Conservation (phyloP, 2,113 vertebrate species). For the Ochotona princeps region DNA sequence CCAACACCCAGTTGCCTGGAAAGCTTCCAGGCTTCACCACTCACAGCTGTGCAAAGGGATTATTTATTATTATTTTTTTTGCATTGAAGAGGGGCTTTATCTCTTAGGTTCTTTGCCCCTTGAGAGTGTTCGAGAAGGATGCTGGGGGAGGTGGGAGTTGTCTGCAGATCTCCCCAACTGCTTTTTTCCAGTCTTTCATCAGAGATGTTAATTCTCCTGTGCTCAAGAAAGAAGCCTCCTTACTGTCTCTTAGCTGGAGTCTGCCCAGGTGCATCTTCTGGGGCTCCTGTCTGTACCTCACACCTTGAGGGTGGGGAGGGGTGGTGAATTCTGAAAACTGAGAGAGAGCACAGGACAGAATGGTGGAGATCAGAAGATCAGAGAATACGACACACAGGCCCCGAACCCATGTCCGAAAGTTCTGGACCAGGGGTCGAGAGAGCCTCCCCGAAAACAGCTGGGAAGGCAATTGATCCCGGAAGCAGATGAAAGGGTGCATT, state of each 20-base stretch:
- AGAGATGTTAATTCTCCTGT: neutral
- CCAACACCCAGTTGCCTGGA: conserved; percentile 82
- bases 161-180: too few relatives aligned
- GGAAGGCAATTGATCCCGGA: conserved; percentile 59
- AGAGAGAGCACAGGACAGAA: neutral
- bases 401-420: neutral
- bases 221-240: neutral
- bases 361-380: neutral
- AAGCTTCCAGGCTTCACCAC: conserved; percentile 76
- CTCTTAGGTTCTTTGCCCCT: neutral
- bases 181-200: neutral
- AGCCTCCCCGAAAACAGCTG: neutral
- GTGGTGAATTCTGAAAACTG: conserved; percentile 18
- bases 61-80: conserved; percentile 48
- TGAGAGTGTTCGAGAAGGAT: neutral
- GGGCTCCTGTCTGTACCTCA: neutral
- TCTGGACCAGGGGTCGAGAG: neutral
- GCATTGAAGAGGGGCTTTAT: neutral
- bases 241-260: neutral
- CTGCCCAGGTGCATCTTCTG: neutral
- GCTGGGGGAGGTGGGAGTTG: neutral
- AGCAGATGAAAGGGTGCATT: conserved; percentile 75
- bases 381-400: neutral
- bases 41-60: conserved; percentile 82
- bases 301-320: neutral